Evolutionary conservation across 1,140 invertebrate species (phyloP).

Genomic region (Antheraea pernyi): DNA sequence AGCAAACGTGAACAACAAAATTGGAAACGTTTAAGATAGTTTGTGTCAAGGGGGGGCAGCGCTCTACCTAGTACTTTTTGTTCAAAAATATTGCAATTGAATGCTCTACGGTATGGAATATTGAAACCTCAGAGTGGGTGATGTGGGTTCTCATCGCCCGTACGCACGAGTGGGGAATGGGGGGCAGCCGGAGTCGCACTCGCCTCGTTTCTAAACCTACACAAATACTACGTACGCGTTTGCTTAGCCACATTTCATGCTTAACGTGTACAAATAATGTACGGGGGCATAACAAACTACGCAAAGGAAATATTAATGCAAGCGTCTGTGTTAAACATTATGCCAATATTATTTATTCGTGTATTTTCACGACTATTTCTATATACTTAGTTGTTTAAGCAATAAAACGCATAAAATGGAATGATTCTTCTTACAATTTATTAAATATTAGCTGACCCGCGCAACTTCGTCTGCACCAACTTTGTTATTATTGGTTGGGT

Average conservation of each 20-base stretch:
- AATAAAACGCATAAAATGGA: too few species aligned
- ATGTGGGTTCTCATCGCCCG: constrained; percentile 61
- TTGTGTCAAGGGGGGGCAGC: constrained; percentile 41
- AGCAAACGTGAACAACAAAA: constrained; percentile 38
- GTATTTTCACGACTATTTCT: constrained; percentile 7
- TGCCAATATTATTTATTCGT: too few species aligned
- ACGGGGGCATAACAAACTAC: constrained; percentile 67
- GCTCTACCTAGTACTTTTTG: constrained; percentile 43
- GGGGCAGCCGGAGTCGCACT: constrained; percentile 35
- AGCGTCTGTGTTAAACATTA: constrained; percentile 30
- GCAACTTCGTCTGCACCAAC: too few species aligned
- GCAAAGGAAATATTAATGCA: constrained; percentile 74
- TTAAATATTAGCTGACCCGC: too few species aligned
- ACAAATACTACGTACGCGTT: constrained; percentile 75
- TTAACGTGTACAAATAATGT: constrained; percentile 70
- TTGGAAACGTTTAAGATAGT: constrained; percentile 39
- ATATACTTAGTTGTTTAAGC: constrained; percentile 1
- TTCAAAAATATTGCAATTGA: constrained; percentile 73
- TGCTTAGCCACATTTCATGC: constrained; percentile 78
- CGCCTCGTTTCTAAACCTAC: constrained; percentile 73
- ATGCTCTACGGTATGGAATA: constrained; percentile 74
- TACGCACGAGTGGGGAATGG: constrained; percentile 50
- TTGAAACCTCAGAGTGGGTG: constrained; percentile 73
- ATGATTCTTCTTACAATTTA: too few species aligned
- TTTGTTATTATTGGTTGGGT: too few species aligned